phyloP scores from a whole-genome alignment of 2,113 vertebrate genomes.

The Tyrannus savana region DNA sequence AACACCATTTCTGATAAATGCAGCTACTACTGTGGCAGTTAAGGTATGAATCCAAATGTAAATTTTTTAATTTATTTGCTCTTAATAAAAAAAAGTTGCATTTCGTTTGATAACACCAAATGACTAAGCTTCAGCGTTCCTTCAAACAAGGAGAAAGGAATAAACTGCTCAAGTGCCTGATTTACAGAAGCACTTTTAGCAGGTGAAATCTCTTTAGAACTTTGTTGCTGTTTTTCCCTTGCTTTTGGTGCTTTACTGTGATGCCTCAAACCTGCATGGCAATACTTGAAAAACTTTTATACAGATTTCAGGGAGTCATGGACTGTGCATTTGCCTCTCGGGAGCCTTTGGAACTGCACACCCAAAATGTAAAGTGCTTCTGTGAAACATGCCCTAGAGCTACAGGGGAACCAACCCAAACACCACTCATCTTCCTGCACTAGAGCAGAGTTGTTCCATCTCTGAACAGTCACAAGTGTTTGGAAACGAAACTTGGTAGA shows the following conservation, averaged over 20 bases:
- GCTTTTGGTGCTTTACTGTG: neutral
- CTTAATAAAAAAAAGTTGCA: neutral
- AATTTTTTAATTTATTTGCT: neutral
- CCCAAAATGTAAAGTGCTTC: neutral
- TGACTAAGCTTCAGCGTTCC: neutral
- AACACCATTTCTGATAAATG: neutral
- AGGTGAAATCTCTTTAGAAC: neutral
- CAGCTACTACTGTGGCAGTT: neutral
- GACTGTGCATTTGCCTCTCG: neutral
- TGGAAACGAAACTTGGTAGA: neutral
- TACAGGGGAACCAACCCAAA: neutral
- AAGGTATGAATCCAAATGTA: neutral
- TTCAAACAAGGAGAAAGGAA: neutral
- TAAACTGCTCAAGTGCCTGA: neutral
- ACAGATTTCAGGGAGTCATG: neutral
- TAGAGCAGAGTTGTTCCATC: neutral
- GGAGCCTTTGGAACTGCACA: neutral
- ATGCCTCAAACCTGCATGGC: neutral
- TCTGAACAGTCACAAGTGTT: neutral
- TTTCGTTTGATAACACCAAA: neutral
- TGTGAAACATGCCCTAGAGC: neutral
- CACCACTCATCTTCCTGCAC: neutral
- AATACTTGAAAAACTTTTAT: neutral
- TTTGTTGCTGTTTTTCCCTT: neutral
- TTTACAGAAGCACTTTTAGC: neutral